These are phyloP conservation scores for Spisula subtruncata DNA, from an alignment of 2,888 invertebrate species.

Conservation along the genomic window DNA sequence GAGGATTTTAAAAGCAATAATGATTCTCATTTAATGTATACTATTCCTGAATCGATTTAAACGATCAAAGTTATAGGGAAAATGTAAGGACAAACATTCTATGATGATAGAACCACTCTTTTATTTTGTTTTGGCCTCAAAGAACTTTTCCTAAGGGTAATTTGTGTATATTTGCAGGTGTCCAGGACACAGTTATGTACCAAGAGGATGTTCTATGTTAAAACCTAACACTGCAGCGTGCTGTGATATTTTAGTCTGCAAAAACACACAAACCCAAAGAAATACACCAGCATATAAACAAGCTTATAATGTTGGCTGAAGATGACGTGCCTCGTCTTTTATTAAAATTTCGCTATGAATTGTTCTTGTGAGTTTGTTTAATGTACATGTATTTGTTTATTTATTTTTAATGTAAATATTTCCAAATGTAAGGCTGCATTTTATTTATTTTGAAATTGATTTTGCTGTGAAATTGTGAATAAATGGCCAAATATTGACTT, in stretches of 20 bases:
- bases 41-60: no score
- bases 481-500: not conserved
- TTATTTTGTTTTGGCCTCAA: no score
- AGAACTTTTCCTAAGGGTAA: no score
- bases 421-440: not conserved
- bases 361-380: not conserved
- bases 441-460: not conserved
- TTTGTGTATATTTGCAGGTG: slow-evolving; percentile 33
- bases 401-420: not conserved
- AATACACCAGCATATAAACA: not conserved
- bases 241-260: slow-evolving; percentile 28
- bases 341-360: not conserved
- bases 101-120: no score
- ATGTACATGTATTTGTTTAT: slow-evolving; percentile 4
- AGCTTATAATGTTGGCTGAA: not conserved
- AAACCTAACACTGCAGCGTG: slow-evolving; percentile 12
- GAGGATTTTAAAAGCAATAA: no score
- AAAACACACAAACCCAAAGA: not conserved
- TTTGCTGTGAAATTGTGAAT: not conserved
- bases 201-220: slow-evolving; percentile 28
- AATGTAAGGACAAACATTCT: no score
- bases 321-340: not conserved
- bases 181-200: slow-evolving; percentile 8
- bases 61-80: no score
- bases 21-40: no score